Evolutionary conservation across 2,113 vertebrate species (phyloP), one percentile per base, ranked within the genome.

Genomic region (Spilogale gracilis): DNA sequence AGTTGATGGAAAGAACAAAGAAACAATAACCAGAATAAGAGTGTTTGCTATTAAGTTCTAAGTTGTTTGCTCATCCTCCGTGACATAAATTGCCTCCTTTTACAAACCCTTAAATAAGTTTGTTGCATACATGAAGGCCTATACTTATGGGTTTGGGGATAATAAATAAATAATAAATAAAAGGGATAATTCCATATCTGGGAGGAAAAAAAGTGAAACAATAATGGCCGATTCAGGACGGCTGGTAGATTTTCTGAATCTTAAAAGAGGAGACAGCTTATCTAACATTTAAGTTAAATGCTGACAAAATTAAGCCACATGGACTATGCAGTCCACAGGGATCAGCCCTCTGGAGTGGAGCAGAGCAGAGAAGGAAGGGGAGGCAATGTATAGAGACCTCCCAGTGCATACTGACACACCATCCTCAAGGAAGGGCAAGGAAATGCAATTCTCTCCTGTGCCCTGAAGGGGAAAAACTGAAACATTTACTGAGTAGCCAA

Each of bases 241-340:
- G 32, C 18, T 52, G 54, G 14, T 79, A 63, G 16, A 48, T 63
- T 63, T 79, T 48, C 61, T 43, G 86, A 90, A 80, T 71, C 58
- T 84, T 85, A 63, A 85, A 48, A 93, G 67, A 58, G 52, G 3
- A 17, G 71, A 88, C 23, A 69, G 32, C 18, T 76, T 67, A 82
- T 45, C 60, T 69, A 89, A 65, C 30, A 69, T 74, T 73, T 88
- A 76, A 14, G 58, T 78, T 79, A 91, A 45, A 83, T 69, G 16
- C n/a, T 95, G 61, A 85, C 17, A 90, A 93, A 93, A 80, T 43
- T 65, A 90, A 88, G 48, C 14, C 27, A 23, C 30, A 63, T 90
- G 48, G 43, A 74, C 73, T 20, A 12, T n/a, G 18, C 27, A 30
- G 69, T 61, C 76, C 43, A 20, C 30, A 48, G 30, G 32, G 38